Base-by-base conservation (phyloP, 1,140 invertebrate genomes). In the Caenorhabditis latens region DNA sequence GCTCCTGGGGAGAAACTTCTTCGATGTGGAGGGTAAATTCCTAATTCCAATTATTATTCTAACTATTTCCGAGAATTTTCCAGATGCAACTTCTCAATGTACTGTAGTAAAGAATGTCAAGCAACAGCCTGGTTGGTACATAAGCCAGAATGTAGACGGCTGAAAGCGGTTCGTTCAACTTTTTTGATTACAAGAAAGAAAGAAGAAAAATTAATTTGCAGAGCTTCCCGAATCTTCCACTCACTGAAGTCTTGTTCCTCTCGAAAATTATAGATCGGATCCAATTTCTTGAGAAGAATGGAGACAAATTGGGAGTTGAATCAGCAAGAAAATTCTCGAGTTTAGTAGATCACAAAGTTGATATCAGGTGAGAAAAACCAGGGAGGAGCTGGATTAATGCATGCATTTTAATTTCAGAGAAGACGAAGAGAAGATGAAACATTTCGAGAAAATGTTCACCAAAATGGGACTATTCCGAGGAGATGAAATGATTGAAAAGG, bases 161-260 rank as follows among this genome's bases (percentile, higher is more conserved):
- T 90, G 32, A 91, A 90, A 79, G 63, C 61, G 13, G 86, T 88
- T 5, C 1, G 71, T 83, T 57, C 24, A 1, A 16, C n/a, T 42
- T 42, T 53, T 53, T 53, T 14, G 11, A 53, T 53, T 53, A 11
- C 0, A 14, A 53, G 50, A 11, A 3, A 53, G 9, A 55, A 63
- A 55, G 43, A 58, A 32, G 32, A 32, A 32, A 2, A 32, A 32
- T 32, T 32, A 32, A 32, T 32, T 32, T 32, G 11, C 8, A 88
- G 42, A 86, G 55, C 14, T 91, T 91, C 57, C 90, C 90, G 5
- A 91, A 91, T 53, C 90, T 91, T 50, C 90, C 90, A 11, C 46
- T 91, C 46, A 91, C 90, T 53, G 90, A 91, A 65, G 90, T 91
- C 19, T 65, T 91, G 16, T 91, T 91, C 53, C 63, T 91, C 40